Evolutionary conservation across 2,888 invertebrate genomes (phyloP).

Genomic region (Pollenia griseotomentosa): DNA sequence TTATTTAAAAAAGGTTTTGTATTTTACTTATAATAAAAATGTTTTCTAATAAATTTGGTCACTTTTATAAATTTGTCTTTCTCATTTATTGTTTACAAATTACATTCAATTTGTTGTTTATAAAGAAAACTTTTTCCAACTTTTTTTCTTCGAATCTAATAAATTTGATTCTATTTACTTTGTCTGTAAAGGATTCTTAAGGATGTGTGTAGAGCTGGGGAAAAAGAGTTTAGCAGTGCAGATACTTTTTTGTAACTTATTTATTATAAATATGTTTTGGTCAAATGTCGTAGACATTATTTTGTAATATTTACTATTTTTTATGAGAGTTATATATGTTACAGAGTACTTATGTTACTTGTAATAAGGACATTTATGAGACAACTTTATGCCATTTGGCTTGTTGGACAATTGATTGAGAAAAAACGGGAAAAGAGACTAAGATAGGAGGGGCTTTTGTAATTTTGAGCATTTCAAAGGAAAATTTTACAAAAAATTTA

Average conservation of each 20-base stretch:
- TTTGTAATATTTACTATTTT: slow-evolving; percentile 54
- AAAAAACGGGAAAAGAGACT: not conserved
- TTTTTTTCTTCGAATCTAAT: slow-evolving; percentile 49
- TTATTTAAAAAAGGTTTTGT: not conserved
- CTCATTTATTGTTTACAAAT: slow-evolving; percentile 75
- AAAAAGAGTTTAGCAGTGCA: slow-evolving; percentile 14
- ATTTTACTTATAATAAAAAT: not conserved
- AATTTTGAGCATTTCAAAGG: too few relatives aligned
- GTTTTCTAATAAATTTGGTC: slow-evolving; percentile 44
- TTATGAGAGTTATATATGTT: not conserved
- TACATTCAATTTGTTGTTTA: slow-evolving; percentile 75
- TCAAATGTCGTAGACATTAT: slow-evolving; percentile 71
- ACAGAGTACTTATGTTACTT: slow-evolving; percentile 45
- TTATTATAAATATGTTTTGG: slow-evolving; percentile 70
- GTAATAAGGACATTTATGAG: slow-evolving; percentile 48
- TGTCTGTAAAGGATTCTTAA: slow-evolving; percentile 43
- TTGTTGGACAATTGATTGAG: not conserved
- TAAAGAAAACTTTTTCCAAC: slow-evolving; percentile 27
- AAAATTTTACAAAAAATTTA: too few relatives aligned
- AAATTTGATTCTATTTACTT: slow-evolving; percentile 68
- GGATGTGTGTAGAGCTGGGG: not conserved
- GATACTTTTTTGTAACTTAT: slow-evolving; percentile 48
- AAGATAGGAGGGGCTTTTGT: too few relatives aligned
- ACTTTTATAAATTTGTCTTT: slow-evolving; percentile 54
- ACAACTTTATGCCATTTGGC: slow-evolving; percentile 9